Percentiles rank a stretch among this genome's conserved stretches.
Evolutionary conservation across 1,140 invertebrate genomes (phyloP).

Genomic region (Calycopis cecrops): DNA sequence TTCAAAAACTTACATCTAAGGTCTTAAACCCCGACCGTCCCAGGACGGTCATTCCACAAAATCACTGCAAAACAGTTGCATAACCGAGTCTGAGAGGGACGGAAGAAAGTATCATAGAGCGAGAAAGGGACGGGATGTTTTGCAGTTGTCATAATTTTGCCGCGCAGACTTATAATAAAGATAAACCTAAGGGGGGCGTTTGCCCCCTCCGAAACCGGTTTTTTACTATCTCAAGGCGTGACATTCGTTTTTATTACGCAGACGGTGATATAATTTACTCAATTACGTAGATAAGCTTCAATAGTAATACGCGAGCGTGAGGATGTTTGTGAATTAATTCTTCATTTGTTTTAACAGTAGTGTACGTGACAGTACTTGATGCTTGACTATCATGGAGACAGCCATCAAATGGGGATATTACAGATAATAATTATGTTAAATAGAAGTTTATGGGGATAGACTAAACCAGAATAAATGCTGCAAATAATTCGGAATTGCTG

Average conservation of each 20-base stretch:
- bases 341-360: too few relatives aligned
- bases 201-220: constrained; percentile 1
- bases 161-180: constrained; percentile 61
- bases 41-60: constrained; percentile 38
- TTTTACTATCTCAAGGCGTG: constrained; percentile 5
- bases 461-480: too few relatives aligned
- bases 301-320: too few relatives aligned
- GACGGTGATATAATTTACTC: not conserved
- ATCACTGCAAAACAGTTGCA: constrained; percentile 47
- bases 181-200: constrained; percentile 39
- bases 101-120: not conserved
- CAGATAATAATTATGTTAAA: too few relatives aligned
- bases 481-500: too few relatives aligned
- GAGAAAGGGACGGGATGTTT: constrained; percentile 27
- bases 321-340: too few relatives aligned
- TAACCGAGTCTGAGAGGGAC: constrained; percentile 21
- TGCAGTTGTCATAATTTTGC: constrained; percentile 68
- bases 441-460: too few relatives aligned
- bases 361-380: too few relatives aligned
- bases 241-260: constrained; percentile 5
- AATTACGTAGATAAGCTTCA: too few relatives aligned
- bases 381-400: too few relatives aligned
- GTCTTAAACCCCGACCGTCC: constrained; percentile 30
- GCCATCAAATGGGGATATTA: too few relatives aligned
- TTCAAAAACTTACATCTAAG: constrained; percentile 16